A percentile compares a stretch with the other conserved stretches of the same genome.
Conservation (phyloP, 2,113 vertebrate species). For the Bos javanicus region DNA sequence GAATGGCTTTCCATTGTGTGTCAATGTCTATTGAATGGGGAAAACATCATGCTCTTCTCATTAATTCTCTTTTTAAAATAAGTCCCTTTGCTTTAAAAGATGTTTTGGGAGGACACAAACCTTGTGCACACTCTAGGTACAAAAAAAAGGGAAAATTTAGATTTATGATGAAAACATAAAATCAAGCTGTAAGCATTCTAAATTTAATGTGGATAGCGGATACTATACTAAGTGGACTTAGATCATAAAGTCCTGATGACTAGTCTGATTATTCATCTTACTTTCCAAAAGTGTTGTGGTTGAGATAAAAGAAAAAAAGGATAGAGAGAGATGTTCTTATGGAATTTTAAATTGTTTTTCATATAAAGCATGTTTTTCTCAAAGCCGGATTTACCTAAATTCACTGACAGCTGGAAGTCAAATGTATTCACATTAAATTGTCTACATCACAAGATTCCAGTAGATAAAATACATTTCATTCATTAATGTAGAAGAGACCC, state of each 20-base stretch:
- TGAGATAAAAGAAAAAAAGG: background rate
- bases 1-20: background rate
- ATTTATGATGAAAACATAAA: conserved; percentile 29
- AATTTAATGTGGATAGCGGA: background rate
- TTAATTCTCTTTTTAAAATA: background rate
- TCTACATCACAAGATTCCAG: conserved; percentile 3
- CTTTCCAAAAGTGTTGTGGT: background rate
- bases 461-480: conserved; percentile 38
- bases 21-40: background rate
- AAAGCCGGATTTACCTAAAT: conserved; percentile 57
- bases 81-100: background rate
- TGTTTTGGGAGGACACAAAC: background rate
- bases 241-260: background rate
- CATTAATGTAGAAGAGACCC: conserved; percentile 7
- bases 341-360: conserved; percentile 46
- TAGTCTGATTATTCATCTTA: background rate
- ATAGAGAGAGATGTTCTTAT: conserved; percentile 35
- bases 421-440: conserved; percentile 33
- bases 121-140: background rate
- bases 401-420: conserved; percentile 33
- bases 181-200: background rate
- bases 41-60: background rate
- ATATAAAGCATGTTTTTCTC: conserved; percentile 43
- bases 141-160: conserved; percentile 28
- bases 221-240: background rate